A percentile compares a stretch with the other conserved stretches of the same genome.
phyloP scores from a whole-genome alignment of 1,140 invertebrate genomes.

The Aphis craccivora region DNA sequence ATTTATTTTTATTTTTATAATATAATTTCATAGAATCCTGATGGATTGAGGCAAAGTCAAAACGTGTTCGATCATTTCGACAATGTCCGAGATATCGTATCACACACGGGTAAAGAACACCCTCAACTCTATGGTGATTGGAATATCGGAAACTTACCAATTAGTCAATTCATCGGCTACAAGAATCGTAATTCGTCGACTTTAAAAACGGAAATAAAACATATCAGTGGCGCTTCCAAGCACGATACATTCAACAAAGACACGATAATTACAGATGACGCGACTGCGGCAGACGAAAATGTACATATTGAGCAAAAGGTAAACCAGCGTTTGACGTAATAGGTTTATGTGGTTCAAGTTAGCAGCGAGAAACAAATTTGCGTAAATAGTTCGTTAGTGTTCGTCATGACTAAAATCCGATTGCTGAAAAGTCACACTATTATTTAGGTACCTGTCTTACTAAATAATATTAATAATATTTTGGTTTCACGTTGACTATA shows the following conservation, averaged over 20 bases:
- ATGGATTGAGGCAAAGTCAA: not conserved
- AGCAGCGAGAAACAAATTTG: too few relatives aligned
- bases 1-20: not conserved
- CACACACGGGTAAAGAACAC: not conserved
- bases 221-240: not conserved
- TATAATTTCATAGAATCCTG: not conserved
- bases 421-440: too few relatives aligned
- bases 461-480: too few relatives aligned
- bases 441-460: too few relatives aligned
- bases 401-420: too few relatives aligned
- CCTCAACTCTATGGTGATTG: slow-evolving; percentile 29
- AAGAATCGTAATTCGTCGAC: not conserved
- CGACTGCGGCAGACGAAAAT: too few relatives aligned
- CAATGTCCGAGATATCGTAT: not conserved
- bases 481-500: too few relatives aligned
- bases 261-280: not conserved
- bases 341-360: too few relatives aligned
- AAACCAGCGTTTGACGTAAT: not conserved
- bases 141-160: slow-evolving; percentile 27
- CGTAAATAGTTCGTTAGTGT: too few relatives aligned
- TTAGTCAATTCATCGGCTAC: slow-evolving; percentile 17
- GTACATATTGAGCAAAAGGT: not conserved
- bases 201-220: not conserved
- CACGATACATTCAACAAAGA: not conserved
- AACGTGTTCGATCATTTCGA: not conserved